Conservation (phyloP, 1,140 invertebrate species). For the Meloidogyne floridensis region DNA sequence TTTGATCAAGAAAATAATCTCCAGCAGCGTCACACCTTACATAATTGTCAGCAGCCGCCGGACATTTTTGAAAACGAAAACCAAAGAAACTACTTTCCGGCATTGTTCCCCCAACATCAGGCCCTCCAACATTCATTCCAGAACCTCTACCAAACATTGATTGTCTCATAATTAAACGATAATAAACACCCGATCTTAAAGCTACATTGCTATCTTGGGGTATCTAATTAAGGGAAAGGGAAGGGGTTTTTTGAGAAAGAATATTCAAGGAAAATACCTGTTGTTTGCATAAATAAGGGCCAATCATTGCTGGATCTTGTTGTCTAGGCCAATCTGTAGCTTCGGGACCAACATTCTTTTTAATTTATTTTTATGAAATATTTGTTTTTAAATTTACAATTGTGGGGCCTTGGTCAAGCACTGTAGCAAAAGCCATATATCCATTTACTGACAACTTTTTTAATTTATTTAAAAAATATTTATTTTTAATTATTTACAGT, state of each 20-base stretch:
- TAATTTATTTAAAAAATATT: background rate
- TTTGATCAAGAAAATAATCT: constrained; percentile 63
- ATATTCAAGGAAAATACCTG: constrained; percentile 38
- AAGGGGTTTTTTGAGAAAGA: background rate
- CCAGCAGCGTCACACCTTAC: constrained; percentile 58
- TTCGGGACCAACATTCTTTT: constrained; percentile 62
- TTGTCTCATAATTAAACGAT: constrained; percentile 63
- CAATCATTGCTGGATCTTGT: constrained; percentile 66
- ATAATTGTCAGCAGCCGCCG: constrained; percentile 56
- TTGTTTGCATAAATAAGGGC: constrained; percentile 65
- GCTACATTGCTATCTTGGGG: constrained; percentile 59
- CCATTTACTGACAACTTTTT: constrained; percentile 65
- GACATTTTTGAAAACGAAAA: constrained; percentile 53
- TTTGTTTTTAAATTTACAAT: constrained; percentile 33
- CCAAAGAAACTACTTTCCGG: constrained; percentile 60
- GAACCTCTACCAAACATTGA: constrained; percentile 61
- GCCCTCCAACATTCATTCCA: constrained; percentile 54
- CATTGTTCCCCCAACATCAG: constrained; percentile 40
- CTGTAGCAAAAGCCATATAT: constrained; percentile 65
- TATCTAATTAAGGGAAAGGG: constrained; percentile 44
- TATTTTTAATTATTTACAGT: constrained; percentile 52
- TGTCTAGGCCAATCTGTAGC: constrained; percentile 63
- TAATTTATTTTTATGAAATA: background rate
- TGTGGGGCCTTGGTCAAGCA: constrained; percentile 64
- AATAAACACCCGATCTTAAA: constrained; percentile 59